phyloP scores from a whole-genome alignment of 2,888 invertebrate genomes.

The Timema cristinae region DNA sequence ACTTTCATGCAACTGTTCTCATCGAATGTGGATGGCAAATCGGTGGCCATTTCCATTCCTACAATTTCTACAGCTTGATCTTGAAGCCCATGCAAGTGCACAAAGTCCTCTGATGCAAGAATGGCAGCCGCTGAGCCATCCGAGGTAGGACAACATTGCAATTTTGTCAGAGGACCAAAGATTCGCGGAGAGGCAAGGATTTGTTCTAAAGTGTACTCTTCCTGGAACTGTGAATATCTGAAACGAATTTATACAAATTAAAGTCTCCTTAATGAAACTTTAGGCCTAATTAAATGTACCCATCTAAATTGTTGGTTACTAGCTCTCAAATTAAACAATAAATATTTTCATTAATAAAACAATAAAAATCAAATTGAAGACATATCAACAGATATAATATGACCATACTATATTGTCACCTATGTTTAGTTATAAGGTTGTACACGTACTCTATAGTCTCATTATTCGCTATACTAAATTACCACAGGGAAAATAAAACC shows the following conservation, averaged over 20 bases:
- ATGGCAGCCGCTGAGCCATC: slow-evolving; percentile 95
- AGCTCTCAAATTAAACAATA: too few species aligned
- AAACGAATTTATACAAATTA: not conserved
- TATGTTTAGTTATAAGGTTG: too few species aligned
- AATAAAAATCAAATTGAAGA: too few species aligned
- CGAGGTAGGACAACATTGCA: slow-evolving; percentile 97
- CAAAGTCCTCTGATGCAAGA: slow-evolving; percentile 87
- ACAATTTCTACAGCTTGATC: slow-evolving; percentile 90
- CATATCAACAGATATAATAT: too few species aligned
- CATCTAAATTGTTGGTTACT: too few species aligned
- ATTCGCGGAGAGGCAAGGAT: slow-evolving; percentile 84
- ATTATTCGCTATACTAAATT: too few species aligned
- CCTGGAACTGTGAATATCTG: slow-evolving; percentile 88
- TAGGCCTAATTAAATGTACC: too few species aligned
- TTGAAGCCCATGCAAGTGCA: slow-evolving; percentile 75
- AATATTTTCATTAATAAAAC: too few species aligned
- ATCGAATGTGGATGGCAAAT: slow-evolving; percentile 77
- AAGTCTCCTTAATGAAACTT: too few species aligned
- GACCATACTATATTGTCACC: too few species aligned
- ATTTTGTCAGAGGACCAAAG: slow-evolving; percentile 88
- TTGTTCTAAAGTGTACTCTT: slow-evolving; percentile 87
- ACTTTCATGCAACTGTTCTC: slow-evolving; percentile 77
- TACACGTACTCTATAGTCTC: too few species aligned
- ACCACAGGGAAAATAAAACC: too few species aligned
- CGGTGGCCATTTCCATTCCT: slow-evolving; percentile 96